phyloP scores from a whole-genome alignment of 2,797 vertebrate species.

The Rhodeus uyekii region DNA sequence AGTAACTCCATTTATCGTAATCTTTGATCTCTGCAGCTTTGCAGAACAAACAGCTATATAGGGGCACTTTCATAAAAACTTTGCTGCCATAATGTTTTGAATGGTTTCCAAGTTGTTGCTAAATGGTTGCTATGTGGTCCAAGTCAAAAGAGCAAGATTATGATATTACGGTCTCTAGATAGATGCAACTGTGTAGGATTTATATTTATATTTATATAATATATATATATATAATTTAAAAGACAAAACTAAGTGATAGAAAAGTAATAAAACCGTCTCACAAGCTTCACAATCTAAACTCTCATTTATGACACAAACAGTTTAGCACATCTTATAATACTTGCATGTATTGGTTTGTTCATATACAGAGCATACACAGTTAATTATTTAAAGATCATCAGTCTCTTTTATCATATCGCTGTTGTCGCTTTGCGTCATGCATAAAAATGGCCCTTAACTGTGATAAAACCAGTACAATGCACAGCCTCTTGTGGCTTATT shows the following conservation, averaged over 20 bases:
- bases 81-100: background rate
- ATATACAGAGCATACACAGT: background rate
- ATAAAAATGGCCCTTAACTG: background rate
- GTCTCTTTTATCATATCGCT: background rate
- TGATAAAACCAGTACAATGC: background rate
- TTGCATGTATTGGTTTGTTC: background rate
- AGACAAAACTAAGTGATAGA: background rate
- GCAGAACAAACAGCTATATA: too few species aligned
- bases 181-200: background rate
- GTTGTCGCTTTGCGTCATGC: background rate
- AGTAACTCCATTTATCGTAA: too few species aligned
- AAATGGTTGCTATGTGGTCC: background rate
- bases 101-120: background rate
- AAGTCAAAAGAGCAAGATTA: background rate
- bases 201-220: background rate
- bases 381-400: background rate
- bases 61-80: too few species aligned
- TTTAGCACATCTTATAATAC: background rate
- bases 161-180: background rate
- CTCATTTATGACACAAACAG: background rate
- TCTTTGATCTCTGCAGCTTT: too few species aligned
- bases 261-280: background rate
- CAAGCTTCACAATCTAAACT: background rate
- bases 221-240: too few species aligned
- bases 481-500: conserved; percentile 4